These are phyloP conservation scores for Tethya wilhelma DNA, from an alignment of 37 sponge, comb jelly and placozoan species.

Conservation along the genomic window DNA sequence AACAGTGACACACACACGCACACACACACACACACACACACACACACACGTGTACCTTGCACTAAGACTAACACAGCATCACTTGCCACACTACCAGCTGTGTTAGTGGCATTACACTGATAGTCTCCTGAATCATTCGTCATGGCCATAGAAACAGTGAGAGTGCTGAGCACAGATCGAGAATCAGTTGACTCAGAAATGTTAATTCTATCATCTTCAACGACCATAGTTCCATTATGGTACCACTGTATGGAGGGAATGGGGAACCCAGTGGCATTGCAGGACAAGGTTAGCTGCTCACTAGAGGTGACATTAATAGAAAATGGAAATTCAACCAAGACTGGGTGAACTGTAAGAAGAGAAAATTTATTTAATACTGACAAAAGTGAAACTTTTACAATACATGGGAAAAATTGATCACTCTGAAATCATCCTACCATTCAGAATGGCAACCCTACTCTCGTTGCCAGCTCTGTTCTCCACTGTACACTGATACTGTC, in stretches of 20 bases:
- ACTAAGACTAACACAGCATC: conserved; percentile 25
- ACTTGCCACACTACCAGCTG: not conserved
- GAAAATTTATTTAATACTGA: not conserved
- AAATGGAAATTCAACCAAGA: conserved; percentile 15
- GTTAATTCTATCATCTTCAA: not conserved
- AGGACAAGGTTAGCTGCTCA: conserved; percentile 13
- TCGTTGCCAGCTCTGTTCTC: conserved; percentile 62
- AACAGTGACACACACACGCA: not conserved
- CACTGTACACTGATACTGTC: conserved; percentile 65
- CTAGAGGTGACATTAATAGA: conserved; percentile 7
- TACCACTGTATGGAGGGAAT: conserved; percentile 48
- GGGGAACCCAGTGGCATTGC: conserved; percentile 51
- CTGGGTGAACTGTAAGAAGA: conserved; percentile 51
- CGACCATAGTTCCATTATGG: conserved; percentile 47
- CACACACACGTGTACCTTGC: conserved; percentile 42
- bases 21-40: not conserved
- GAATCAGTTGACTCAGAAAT: not conserved
- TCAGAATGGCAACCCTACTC: not conserved
- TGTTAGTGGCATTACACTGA: conserved; percentile 26
- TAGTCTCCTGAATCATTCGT: conserved; percentile 57
- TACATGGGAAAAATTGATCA: not conserved
- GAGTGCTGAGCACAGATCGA: conserved; percentile 1
- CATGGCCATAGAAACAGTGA: conserved; percentile 30
- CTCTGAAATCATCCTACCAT: no score
- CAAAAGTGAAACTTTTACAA: not conserved